These are phyloP conservation scores for Kryptolebias marmoratus DNA, from an alignment of 2,113 vertebrate genomes.

Conservation along the genomic window DNA sequence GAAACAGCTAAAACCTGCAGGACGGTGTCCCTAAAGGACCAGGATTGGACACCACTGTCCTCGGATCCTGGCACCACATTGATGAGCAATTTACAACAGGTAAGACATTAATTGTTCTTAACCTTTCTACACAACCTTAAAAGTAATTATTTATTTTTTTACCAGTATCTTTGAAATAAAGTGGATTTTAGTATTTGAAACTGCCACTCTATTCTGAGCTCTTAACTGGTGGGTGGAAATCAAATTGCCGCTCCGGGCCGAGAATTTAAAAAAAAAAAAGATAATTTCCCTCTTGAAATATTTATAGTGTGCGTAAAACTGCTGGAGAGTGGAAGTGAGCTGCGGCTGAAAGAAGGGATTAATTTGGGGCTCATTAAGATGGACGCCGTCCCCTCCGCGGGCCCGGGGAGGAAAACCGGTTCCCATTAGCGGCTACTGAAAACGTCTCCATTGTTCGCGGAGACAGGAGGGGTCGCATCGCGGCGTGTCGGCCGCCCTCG, in stretches of 20 bases:
- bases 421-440: conserved; percentile 16
- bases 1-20: no score
- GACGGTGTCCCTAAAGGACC: no score
- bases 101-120: no score
- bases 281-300: conserved; percentile 67
- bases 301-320: conserved; percentile 63
- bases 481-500: conserved; percentile 24
- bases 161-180: neutral
- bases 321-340: conserved; percentile 48
- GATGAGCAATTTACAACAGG: no score
- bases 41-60: no score
- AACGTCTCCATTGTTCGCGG: conserved; percentile 29
- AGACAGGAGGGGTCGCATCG: conserved; percentile 9
- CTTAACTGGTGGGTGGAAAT: conserved; percentile 28
- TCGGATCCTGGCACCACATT: no score
- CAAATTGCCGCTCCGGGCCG: conserved; percentile 50
- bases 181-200: conserved; percentile 20
- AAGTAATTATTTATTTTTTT: no score
- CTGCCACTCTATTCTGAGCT: conserved; percentile 16
- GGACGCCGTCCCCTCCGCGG: conserved; percentile 22
- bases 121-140: no score
- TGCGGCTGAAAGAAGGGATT: conserved; percentile 44
- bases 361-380: conserved; percentile 64
- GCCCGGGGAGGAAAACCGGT: conserved; percentile 10
- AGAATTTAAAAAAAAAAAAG: conserved; percentile 17